Percentiles rank a stretch among this genome's conserved stretches.
These are phyloP conservation scores for Ennomos fuscantarius DNA, from an alignment of 2,888 invertebrate species.

Conservation along the genomic window DNA sequence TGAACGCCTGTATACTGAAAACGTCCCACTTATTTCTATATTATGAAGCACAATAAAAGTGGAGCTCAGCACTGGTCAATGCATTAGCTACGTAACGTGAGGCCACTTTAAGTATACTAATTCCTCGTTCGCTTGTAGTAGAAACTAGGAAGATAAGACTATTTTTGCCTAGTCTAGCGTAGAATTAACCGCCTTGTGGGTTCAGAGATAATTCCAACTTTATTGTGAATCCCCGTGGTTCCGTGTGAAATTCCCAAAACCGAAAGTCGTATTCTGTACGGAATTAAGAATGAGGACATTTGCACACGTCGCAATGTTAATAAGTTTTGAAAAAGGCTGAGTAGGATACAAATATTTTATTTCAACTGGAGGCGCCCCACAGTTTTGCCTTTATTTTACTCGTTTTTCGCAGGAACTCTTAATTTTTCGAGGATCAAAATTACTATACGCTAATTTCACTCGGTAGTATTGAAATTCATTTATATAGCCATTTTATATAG, in stretches of 20 bases:
- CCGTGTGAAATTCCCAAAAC: slow-evolving; percentile 25
- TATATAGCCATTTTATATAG: too few relatives aligned
- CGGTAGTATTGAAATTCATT: too few relatives aligned
- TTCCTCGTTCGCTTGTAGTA: slow-evolving; percentile 28
- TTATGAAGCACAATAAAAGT: slow-evolving; percentile 33
- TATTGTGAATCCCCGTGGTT: slow-evolving; percentile 26
- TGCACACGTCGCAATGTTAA: slow-evolving; percentile 2
- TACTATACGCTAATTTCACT: too few relatives aligned
- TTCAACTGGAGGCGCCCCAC: too few relatives aligned
- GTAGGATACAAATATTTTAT: too few relatives aligned
- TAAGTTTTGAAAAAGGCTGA: background rate
- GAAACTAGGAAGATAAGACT: slow-evolving; percentile 29
- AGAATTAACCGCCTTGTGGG: slow-evolving; percentile 33
- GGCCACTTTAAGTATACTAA: slow-evolving; percentile 34
- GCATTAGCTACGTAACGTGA: slow-evolving; percentile 30
- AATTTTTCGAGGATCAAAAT: too few relatives aligned
- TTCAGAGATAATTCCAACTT: slow-evolving; percentile 37
- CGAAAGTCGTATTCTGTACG: slow-evolving; percentile 21
- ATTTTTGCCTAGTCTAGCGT: slow-evolving; percentile 29
- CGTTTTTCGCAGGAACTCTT: too few relatives aligned
- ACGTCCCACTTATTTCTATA: slow-evolving; percentile 24
- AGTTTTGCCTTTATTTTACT: too few relatives aligned
- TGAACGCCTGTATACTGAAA: slow-evolving; percentile 29
- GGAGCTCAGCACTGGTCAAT: slow-evolving; percentile 24
- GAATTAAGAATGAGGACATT: slow-evolving; percentile 25